Evolutionary conservation across 2,113 vertebrate species (phyloP), one percentile per base, ranked within the genome.

Genomic region (Hippolais icterina): DNA sequence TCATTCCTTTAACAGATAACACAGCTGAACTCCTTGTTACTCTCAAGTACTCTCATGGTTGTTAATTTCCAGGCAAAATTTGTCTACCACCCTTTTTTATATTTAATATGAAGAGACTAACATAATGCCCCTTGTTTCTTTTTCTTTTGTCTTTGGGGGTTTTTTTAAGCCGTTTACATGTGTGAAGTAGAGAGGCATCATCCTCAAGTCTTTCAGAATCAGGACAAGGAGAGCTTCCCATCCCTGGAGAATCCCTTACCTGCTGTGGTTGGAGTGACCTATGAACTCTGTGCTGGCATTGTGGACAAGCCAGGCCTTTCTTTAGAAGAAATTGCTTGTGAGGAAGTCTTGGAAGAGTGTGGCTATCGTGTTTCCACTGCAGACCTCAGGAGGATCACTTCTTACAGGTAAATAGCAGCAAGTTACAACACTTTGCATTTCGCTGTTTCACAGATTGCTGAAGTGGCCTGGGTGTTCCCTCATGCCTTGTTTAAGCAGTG

Each of bases 211-310:
- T 96, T 98, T 81, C 96, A 95, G 22, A 96, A 97, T 12, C 91
- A 91, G 68, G 93, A 60, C 94, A 69, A 92, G 89, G 96, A 97
- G 85, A 71, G 75, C 29, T 93, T 89, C 39, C 27, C 3, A 65
- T 44, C 2, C 53, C 85, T 98, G 33, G 60, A 91, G 44, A 60
- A 81, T 41, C 91, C 79, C 22, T 98, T 99, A 80, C 99, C 99
- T 2, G 98, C 98, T 49, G 97, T 90, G 0, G 97, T 84, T 0
- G 99, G 99, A 54, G 95, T 99, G 87, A 99, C 98, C 11, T 98
- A 98, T 4, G 99, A 99, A 97, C 98, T 99, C 60, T 99, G 99
- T 11, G 98, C 99, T 2, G 99, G 99, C 65, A 98, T 99, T 41
- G 97, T 99, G 96, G 99, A 99, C 98, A 99, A 99, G 95, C 98